phyloP scores from a whole-genome alignment of 2,113 vertebrate species.

The Parotia lawesii region DNA sequence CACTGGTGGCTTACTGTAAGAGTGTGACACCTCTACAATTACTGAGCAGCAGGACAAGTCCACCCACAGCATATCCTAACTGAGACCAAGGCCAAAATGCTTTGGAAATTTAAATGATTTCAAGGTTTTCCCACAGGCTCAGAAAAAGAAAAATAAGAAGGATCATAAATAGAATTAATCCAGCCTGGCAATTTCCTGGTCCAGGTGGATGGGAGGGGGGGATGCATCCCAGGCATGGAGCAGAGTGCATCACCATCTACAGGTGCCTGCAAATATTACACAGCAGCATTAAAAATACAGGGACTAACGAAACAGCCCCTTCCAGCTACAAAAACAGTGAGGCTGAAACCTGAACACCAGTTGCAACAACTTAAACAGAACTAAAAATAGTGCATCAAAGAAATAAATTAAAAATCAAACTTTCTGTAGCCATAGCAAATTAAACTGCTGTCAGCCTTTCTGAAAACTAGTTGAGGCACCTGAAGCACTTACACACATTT shows the following conservation, averaged over 20 bases:
- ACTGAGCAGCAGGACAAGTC: not conserved
- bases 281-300: no score
- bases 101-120: not conserved
- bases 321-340: not conserved
- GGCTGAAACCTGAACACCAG: not conserved
- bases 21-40: not conserved
- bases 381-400: not conserved
- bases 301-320: not conserved
- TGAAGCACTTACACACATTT: not conserved
- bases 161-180: not conserved
- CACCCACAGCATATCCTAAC: not conserved
- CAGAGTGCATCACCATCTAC: conserved; percentile 1
- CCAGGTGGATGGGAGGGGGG: not conserved
- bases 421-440: not conserved
- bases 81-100: not conserved
- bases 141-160: not conserved
- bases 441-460: not conserved
- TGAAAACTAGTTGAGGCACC: not conserved
- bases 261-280: not conserved
- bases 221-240: not conserved
- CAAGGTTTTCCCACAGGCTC: not conserved
- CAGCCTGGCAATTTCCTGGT: not conserved
- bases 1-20: not conserved
- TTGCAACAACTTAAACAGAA: not conserved
- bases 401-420: not conserved